These are phyloP conservation scores for Agapornis roseicollis DNA, from an alignment of 2,113 vertebrate species.

Conservation along the genomic window DNA sequence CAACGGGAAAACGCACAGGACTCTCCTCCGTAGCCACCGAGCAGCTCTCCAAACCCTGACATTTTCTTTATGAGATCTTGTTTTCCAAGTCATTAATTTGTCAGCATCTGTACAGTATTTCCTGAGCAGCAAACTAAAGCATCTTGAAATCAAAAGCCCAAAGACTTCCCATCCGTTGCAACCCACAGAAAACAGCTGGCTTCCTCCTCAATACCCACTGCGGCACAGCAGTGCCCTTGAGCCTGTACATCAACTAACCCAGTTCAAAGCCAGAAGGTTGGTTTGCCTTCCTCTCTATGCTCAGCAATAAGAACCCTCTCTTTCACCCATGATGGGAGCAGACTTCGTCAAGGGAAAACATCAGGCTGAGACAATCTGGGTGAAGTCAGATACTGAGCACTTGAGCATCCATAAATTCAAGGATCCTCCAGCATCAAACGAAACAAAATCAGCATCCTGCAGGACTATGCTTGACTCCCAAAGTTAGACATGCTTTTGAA, in stretches of 20 bases:
- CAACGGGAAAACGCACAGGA: neutral
- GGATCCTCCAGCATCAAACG: neutral
- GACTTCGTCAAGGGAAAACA: neutral
- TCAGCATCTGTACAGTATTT: neutral
- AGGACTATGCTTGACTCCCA: neutral
- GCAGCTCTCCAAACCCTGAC: neutral
- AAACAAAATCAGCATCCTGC: neutral
- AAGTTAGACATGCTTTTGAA: neutral
- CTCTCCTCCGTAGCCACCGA: neutral
- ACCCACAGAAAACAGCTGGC: neutral
- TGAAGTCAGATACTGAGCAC: accelerated
- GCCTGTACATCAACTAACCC: accelerated
- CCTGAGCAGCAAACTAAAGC: neutral
- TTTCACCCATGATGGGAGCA: accelerated
- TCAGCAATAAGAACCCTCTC: neutral
- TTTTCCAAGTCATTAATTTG: constrained; percentile 37
- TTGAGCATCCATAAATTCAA: neutral
- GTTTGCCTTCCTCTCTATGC: accelerated
- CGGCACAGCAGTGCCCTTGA: neutral
- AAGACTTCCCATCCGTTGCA: neutral
- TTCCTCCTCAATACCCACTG: neutral
- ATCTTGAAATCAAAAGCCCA: neutral
- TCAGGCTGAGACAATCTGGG: neutral
- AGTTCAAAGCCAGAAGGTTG: neutral
- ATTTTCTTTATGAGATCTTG: constrained; percentile 7